phyloP scores from a whole-genome alignment of 2,797 vertebrate genomes.

The Sebastes hubbsi region DNA sequence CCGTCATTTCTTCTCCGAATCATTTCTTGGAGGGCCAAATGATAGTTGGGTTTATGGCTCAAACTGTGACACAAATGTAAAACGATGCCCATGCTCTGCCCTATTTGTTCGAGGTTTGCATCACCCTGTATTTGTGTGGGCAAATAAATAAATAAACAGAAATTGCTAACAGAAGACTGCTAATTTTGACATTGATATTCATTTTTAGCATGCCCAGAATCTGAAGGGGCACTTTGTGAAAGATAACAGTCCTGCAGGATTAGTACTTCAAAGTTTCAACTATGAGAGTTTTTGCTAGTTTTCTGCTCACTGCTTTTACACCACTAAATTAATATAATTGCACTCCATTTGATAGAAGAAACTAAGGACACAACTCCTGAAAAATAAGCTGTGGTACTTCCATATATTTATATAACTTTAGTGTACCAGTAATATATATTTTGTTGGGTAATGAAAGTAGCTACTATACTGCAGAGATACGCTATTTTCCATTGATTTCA shows the following conservation, averaged over 20 bases:
- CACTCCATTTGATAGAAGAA: background rate
- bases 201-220: constrained; percentile 1
- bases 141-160: background rate
- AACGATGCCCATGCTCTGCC: background rate
- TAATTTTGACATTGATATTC: background rate
- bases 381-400: background rate
- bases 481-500: constrained; percentile 4
- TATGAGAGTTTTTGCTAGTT: background rate
- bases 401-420: background rate
- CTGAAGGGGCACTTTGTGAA: background rate
- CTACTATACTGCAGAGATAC: background rate
- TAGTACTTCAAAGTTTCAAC: constrained; percentile 7
- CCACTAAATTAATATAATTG: background rate
- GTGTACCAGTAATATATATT: background rate
- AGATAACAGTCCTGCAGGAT: background rate
- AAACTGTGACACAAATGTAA: background rate
- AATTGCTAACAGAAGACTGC: background rate
- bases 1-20: background rate
- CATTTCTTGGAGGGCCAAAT: background rate
- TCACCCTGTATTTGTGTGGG: background rate
- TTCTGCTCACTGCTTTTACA: background rate
- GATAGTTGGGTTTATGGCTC: background rate
- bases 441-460: background rate
- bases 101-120: background rate
- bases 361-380: background rate